Evolutionary conservation across 1,140 invertebrate species (phyloP), one percentile per base, ranked within the genome.

Genomic region (Zaprionus gabonicus): DNA sequence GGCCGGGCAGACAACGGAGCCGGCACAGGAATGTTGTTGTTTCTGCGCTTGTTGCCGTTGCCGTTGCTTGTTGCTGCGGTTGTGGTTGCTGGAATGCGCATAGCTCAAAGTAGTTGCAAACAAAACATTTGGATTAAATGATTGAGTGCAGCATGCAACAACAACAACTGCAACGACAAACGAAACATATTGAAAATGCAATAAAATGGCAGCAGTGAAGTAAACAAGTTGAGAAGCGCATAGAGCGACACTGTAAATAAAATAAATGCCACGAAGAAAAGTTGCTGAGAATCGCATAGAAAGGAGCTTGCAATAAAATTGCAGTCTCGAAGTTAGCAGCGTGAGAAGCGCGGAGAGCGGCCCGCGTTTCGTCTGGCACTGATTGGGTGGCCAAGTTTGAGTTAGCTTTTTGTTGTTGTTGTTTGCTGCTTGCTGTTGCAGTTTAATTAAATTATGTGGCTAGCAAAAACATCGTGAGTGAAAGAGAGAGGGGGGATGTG

Each of bases 371-470:
- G 63, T 64, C 56, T 28, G 58, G 49, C 7, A 9, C 41, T 44
- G n/a, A 31, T 31, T 76, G 69, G 62, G 62, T 76, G 69, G 69
- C 23, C 62, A 15, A 46, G 41, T 46, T 15, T 46, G 7, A 28
- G 38, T 28, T 34, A 20, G 6, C n/a, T 36, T 56, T 28, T 36
- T 49, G 9, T 20, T 68, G 28, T 38, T 36, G 38, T 6, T 36
- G 62, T 36, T 10, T 36, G 62, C 28, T 41, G 66, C 6, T 13
- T 41, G 66, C 6, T 13, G 27, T 72, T 46, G 46, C 46, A 23
- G 71, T 79, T 83, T 76, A 82, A 85, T 86, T 85, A 86, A 85
- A 86, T 81, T 83, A 76, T 81, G 64, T 53, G 78, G 28, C 49
- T 74, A 68, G 58, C 56, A 68, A 77, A 62, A 58, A 62, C 49